A percentile compares a stretch with the other conserved stretches of the same genome.
Conservation (phyloP, 2,113 vertebrate genomes). For the Coreoperca whiteheadi region DNA sequence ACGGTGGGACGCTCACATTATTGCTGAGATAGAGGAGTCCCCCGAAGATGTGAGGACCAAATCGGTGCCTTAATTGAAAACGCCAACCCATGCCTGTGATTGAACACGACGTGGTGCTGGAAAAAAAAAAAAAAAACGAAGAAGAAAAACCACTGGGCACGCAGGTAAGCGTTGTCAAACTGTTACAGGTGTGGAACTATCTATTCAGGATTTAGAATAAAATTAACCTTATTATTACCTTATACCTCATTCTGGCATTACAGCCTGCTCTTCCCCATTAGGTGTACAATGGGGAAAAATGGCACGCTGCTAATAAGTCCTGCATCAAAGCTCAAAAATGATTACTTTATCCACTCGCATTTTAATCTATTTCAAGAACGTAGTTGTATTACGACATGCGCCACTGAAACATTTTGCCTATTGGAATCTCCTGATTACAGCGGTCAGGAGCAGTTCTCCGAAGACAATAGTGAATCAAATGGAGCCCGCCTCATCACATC, state of each 20-base stretch:
- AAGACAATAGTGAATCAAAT: slow-evolving; percentile 60
- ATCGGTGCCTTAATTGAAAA: slow-evolving; percentile 45
- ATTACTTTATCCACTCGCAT: background rate
- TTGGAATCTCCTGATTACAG: slow-evolving; percentile 40
- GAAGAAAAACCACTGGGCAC: background rate
- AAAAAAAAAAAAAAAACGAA: background rate
- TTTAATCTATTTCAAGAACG: slow-evolving; percentile 13
- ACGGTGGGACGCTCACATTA: slow-evolving; percentile 18
- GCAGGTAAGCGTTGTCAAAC: slow-evolving; percentile 15
- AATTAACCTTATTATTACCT: background rate
- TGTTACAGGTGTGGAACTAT: background rate
- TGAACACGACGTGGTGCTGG: slow-evolving; percentile 33
- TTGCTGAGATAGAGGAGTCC: slow-evolving; percentile 33
- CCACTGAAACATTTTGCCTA: slow-evolving; percentile 15
- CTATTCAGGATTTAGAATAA: background rate
- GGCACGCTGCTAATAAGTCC: background rate
- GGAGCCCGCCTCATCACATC: slow-evolving; percentile 29
- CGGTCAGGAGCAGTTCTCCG: slow-evolving; percentile 37
- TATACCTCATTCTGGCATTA: background rate
- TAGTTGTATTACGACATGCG: background rate
- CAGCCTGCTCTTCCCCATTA: background rate
- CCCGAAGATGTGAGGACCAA: slow-evolving; percentile 29
- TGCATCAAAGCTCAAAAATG: slow-evolving; percentile 3
- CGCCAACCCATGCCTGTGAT: slow-evolving; percentile 45
- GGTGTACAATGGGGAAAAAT: slow-evolving; percentile 13